Base-by-base conservation (phyloP, 2,888 invertebrate genomes). In the Spicauda simplicius region DNA sequence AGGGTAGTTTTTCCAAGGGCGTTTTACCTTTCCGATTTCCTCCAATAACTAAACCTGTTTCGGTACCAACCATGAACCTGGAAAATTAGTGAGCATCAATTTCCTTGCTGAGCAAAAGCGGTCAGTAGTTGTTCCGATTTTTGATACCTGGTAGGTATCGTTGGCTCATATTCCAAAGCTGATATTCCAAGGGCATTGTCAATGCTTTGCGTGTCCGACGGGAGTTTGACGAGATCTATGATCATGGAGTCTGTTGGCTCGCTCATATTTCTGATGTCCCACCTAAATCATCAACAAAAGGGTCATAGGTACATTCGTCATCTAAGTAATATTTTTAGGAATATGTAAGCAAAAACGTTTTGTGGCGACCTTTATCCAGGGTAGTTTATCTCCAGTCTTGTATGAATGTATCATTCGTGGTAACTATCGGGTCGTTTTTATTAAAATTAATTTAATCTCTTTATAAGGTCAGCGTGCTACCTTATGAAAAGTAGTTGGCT, bases 1-100 rank as follows among this genome's bases (percentile, higher is more conserved):
- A 91, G 1, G 95, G 93, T 54, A 97, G 89, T 76, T 95, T 95
- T 77, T 97, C 97, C 11, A 94, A 88, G 0, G 96, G 94, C 48
- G 94, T 95, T 87, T 96, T 95, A 0, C 96, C 97, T 86, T 97
- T 96, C 68, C 96, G 93, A 83, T 96, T 97, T 71, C 96, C 96
- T 61, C 95, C 94, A 77, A 96, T 95, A 0, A 97, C 93, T 68
- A 91, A 80, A n/a, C 95, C 96, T 79, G 95, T 95, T 83, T 96
- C 96, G 68, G 95, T 96, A 57, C 96, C 96, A 12, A 95, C 95
- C 94, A 97, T 95, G 75, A 96, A 97, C 77, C 93, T 93, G 77
- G 37, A 77, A 80, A 72, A 55, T 20, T 18, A 12, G 14, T 33
- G 45, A 12, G 25, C 5, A 25, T 25, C 25, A 25, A 25, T 25